phyloP scores from a whole-genome alignment of 2,888 invertebrate species.

The Drosophila gaucha region DNA sequence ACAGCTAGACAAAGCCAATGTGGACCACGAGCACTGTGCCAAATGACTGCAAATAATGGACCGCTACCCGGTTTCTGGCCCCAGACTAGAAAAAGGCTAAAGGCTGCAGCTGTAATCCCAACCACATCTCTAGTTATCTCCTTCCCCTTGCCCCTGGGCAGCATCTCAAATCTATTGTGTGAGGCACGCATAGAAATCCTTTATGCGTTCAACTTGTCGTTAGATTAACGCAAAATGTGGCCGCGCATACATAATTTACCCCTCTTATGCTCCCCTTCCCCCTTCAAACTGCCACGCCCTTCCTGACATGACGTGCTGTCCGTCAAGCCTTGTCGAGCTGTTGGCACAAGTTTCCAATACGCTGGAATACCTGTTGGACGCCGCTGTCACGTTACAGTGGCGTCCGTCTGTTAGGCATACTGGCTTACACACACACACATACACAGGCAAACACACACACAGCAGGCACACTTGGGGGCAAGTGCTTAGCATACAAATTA shows the following conservation, averaged over 20 bases:
- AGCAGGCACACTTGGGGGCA: slow-evolving; percentile 5
- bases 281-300: background rate
- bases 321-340: slow-evolving; percentile 5
- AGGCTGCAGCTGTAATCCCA: slow-evolving; percentile 13
- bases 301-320: background rate
- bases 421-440: slow-evolving; percentile 6
- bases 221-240: slow-evolving; percentile 79
- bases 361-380: slow-evolving; percentile 63
- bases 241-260: slow-evolving; percentile 71
- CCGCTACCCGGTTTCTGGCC: slow-evolving; percentile 17
- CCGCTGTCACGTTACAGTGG: slow-evolving; percentile 27
- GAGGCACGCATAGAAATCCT: slow-evolving; percentile 74
- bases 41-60: slow-evolving; percentile 79
- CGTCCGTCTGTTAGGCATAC: slow-evolving; percentile 20
- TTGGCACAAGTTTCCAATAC: slow-evolving; percentile 39
- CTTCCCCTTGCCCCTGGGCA: background rate
- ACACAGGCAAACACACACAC: slow-evolving; percentile 6
- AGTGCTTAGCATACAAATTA: slow-evolving; percentile 80
- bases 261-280: background rate
- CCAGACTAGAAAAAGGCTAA: slow-evolving; percentile 20
- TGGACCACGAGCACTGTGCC: slow-evolving; percentile 51
- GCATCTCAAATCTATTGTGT: slow-evolving; percentile 50
- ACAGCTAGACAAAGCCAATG: slow-evolving; percentile 48
- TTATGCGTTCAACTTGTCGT: slow-evolving; percentile 76
- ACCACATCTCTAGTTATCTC: background rate